These are phyloP conservation scores for Leucophenga maculata DNA, from an alignment of 2,888 invertebrate genomes.

Conservation along the genomic window DNA sequence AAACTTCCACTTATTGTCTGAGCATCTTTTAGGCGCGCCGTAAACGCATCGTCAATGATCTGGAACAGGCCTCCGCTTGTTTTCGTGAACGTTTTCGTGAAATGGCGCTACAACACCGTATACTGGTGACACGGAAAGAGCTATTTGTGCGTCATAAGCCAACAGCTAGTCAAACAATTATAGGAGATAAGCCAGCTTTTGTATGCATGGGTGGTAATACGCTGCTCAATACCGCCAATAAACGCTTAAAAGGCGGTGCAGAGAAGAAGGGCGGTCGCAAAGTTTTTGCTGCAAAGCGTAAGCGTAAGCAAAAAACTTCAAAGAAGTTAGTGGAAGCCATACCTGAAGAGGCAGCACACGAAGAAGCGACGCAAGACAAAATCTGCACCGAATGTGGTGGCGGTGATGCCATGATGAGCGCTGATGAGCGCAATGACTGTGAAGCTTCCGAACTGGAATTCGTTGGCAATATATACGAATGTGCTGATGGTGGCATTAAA, in stretches of 20 bases:
- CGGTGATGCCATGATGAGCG: background rate
- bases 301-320: background rate
- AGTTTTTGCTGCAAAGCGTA: background rate
- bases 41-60: conserved; percentile 33
- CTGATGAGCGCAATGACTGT: background rate
- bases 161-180: background rate
- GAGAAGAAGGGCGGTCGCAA: background rate
- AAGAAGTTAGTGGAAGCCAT: background rate
- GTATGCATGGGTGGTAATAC: background rate
- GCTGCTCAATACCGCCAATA: background rate
- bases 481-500: background rate
- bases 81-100: conserved; percentile 42
- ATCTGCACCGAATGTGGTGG: background rate
- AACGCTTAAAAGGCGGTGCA: background rate
- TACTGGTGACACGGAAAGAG: conserved; percentile 37
- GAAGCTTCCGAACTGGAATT: background rate
- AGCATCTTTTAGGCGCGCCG: background rate
- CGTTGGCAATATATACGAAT: background rate
- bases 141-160: conserved; percentile 26
- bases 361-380: background rate
- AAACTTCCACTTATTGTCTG: no score
- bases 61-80: conserved; percentile 40
- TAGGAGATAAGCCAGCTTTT: conserved; percentile 25
- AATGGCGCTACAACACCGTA: conserved; percentile 39
- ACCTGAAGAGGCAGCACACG: background rate